phyloP scores from a whole-genome alignment of 2,888 invertebrate genomes.

The Chaitophorus viminalis region DNA sequence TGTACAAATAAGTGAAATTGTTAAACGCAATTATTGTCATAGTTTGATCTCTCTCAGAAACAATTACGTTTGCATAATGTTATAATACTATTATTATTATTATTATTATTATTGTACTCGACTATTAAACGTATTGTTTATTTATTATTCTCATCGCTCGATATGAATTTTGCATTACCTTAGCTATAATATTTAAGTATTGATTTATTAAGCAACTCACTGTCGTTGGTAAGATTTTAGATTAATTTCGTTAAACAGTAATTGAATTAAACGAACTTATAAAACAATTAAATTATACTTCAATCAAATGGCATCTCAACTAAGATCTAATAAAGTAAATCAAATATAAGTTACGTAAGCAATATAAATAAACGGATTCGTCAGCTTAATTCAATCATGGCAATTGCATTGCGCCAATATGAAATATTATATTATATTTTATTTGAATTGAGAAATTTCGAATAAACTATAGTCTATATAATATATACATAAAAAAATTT shows the following conservation, averaged over 20 bases:
- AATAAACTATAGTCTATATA: not conserved
- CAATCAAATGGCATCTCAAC: not conserved
- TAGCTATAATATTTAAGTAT: not conserved
- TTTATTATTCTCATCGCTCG: not conserved
- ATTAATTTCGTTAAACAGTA: not conserved
- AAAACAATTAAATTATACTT: not conserved
- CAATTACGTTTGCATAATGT: too few species aligned
- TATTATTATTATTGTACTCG: too few species aligned
- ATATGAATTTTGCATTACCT: not conserved
- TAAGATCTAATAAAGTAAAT: not conserved
- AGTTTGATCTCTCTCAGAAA: too few species aligned
- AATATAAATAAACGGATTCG: not conserved
- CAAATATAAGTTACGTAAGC: not conserved
- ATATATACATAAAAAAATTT: not conserved
- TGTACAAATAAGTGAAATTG: not conserved
- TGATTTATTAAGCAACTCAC: not conserved
- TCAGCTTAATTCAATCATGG: not conserved
- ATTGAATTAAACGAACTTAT: not conserved
- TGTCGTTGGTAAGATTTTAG: not conserved
- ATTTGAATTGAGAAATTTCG: not conserved
- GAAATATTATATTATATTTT: not conserved
- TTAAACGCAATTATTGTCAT: too few species aligned
- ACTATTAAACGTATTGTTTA: not conserved
- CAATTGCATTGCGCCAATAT: not conserved
- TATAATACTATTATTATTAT: not conserved